Evolutionary conservation across 2,888 invertebrate genomes (phyloP), one percentile per base, ranked within the genome.

Genomic region (Pseudoips prasinana): DNA sequence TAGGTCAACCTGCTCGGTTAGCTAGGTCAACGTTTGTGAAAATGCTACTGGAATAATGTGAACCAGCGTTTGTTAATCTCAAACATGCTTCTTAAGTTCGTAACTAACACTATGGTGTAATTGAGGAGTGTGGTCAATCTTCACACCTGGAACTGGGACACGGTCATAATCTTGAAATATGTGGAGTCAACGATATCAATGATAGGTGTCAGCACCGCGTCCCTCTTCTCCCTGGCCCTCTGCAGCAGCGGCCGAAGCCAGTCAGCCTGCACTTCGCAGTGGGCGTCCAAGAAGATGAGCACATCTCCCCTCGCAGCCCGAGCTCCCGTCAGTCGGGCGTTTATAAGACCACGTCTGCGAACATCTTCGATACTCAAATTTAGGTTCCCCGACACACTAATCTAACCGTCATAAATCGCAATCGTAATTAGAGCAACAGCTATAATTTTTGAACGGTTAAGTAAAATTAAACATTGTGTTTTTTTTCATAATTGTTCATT

Each of bases 191-290:
- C 95, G 22, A 96, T 94, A 85, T 99, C 98, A 42, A 99, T 98
- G 45, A 98, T 94, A 3, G 99, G 99, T 46, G 97, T 96, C 36
- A 98, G 81, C 0, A 98, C 96, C 1, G 95, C 93, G 18, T 92
- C 93, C 0, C 92, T 87, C 47, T 96, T 94, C 64, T 79, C 68
- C 3, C 43, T 37, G 10, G 74, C 30, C 32, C 98, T 90, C 47
- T 95, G 92, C 50, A 98, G 87, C 29, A 99, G 78, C 0, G 99
- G 98, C 65, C 98, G 94, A 46, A 98, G 88, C 96, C 96, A 97
- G 46, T 93, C 91, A 1, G 81, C 65, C 25, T 90, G 91, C 1
- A 91, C 92, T 86, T 98, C 97, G 79, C 97, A 97, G 75, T 98
- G 98, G 6, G 97, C 96, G 85, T 98, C 98, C 35, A 97, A 89